phyloP scores from a whole-genome alignment of 2,113 vertebrate species.

The Proteles cristata region DNA sequence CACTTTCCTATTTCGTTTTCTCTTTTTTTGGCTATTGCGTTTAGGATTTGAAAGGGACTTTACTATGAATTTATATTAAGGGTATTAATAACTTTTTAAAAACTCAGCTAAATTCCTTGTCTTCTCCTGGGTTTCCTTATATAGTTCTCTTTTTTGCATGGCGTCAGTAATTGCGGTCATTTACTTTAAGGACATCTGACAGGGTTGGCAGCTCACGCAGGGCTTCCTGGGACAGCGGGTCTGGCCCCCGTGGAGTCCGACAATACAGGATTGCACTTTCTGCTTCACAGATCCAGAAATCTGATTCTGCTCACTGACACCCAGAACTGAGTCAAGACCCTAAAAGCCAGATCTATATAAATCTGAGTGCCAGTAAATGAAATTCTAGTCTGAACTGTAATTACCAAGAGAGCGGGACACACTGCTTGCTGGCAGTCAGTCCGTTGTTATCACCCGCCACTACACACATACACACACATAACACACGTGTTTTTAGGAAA shows the following conservation, averaged over 20 bases:
- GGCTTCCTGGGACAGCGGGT: background rate
- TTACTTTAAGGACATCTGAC: background rate
- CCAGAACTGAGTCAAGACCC: background rate
- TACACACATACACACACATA: no score
- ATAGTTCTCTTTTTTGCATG: background rate
- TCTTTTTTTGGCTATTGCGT: background rate
- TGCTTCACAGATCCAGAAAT: background rate
- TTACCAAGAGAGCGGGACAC: background rate
- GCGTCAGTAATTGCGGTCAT: background rate
- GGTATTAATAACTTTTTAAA: background rate
- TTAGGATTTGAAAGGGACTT: slow-evolving; percentile 14
- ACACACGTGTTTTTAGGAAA: background rate
- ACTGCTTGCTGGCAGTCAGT: background rate
- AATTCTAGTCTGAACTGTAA: background rate
- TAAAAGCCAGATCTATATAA: background rate
- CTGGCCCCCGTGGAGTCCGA: background rate
- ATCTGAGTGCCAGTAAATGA: background rate
- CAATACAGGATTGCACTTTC: background rate
- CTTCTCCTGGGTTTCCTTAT: background rate
- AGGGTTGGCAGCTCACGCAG: background rate
- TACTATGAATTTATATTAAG: background rate
- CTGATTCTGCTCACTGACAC: background rate
- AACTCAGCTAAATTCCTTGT: background rate
- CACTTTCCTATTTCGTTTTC: background rate
- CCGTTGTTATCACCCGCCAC: no score